Evolutionary conservation across 2,113 vertebrate species (phyloP).

Genomic region (Azemiops feae): DNA sequence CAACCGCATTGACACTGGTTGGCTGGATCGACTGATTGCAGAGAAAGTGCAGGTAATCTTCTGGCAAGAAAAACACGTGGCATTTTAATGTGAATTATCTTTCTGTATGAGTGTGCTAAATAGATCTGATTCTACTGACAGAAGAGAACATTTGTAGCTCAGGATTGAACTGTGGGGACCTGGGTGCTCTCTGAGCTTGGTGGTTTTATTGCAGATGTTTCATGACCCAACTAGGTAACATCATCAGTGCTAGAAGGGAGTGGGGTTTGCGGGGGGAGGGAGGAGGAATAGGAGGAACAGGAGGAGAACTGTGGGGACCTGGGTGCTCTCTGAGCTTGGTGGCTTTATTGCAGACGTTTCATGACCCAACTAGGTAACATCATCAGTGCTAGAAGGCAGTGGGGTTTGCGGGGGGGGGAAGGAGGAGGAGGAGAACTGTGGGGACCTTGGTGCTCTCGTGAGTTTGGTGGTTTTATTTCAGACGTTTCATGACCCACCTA

Average conservation of each 20-base stretch:
- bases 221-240: too few relatives aligned
- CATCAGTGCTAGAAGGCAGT: too few relatives aligned
- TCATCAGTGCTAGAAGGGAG: too few relatives aligned
- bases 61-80: background rate
- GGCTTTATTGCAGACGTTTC: too few relatives aligned
- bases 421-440: background rate
- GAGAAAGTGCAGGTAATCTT: conserved; percentile 95
- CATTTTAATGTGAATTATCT: background rate
- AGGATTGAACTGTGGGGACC: background rate
- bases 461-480: background rate
- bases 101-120: background rate
- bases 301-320: too few relatives aligned
- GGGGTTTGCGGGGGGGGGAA: too few relatives aligned
- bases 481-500: too few relatives aligned
- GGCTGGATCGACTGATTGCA: conserved; percentile 93
- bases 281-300: too few relatives aligned
- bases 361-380: too few relatives aligned
- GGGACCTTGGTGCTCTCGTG: too few relatives aligned
- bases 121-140: background rate
- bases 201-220: background rate
- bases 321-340: too few relatives aligned
- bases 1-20: conserved; percentile 95
- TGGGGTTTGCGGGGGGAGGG: too few relatives aligned
- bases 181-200: background rate
- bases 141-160: background rate